Conservation (phyloP, 2,888 invertebrate genomes). For the Drosophila recens region DNA sequence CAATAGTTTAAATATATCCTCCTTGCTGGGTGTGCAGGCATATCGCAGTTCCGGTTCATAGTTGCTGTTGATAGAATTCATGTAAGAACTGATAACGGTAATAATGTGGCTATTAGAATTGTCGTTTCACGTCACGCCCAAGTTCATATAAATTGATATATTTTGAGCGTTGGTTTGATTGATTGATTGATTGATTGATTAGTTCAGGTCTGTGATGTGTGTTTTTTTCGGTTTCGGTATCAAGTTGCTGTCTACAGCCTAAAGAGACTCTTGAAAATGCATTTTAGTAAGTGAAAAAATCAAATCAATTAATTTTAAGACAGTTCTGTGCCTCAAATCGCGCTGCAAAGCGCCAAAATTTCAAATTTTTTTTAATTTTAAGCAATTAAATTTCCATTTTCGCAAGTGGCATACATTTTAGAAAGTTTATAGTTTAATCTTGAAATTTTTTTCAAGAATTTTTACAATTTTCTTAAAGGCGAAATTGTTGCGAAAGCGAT, state of each 20-base stretch:
- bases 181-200: conserved; percentile 15
- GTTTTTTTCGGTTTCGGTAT: conserved; percentile 33
- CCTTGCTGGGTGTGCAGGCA: conserved; percentile 88
- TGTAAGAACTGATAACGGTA: conserved; percentile 79
- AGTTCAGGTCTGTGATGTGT: conserved; percentile 35
- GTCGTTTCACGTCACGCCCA: conserved; percentile 61
- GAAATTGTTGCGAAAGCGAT: too few species aligned
- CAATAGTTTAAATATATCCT: conserved; percentile 88
- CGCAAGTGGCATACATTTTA: too few species aligned
- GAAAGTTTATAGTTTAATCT: too few species aligned
- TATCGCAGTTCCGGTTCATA: conserved; percentile 88
- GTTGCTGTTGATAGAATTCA: conserved; percentile 82
- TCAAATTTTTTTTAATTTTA: too few species aligned
- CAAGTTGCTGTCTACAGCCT: conserved; percentile 56
- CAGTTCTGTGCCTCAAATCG: conserved; percentile 8
- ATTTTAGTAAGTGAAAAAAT: conserved; percentile 43
- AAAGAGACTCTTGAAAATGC: conserved; percentile 69
- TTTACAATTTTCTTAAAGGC: too few species aligned
- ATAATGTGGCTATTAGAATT: conserved; percentile 71
- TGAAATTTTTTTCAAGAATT: too few species aligned
- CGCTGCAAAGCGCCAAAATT: background rate
- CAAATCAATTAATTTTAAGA: conserved; percentile 16
- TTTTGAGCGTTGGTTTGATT: conserved; percentile 19
- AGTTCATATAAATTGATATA: conserved; percentile 11
- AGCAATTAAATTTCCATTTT: too few species aligned